phyloP scores from a whole-genome alignment of 1,140 invertebrate genomes.

The Wiebesia pumilae region DNA sequence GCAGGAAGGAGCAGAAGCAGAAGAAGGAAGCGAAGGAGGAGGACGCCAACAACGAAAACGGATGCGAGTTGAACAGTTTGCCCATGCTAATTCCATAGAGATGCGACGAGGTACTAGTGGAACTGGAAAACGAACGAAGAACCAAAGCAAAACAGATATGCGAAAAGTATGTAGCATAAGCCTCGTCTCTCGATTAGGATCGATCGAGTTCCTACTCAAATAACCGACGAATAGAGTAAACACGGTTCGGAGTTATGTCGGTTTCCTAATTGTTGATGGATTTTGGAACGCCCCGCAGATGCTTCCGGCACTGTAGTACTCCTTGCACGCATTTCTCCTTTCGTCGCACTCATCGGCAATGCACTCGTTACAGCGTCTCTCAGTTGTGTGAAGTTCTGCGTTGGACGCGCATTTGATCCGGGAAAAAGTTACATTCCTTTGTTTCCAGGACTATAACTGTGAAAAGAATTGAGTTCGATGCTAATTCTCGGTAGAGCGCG shows the following conservation, averaged over 20 bases:
- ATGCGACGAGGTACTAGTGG: background rate
- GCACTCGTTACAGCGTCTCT: background rate
- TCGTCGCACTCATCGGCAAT: background rate
- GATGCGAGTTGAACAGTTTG: constrained; percentile 5
- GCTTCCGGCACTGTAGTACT: background rate
- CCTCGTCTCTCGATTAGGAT: constrained; percentile 40
- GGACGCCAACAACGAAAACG: background rate
- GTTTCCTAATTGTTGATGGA: constrained; percentile 43
- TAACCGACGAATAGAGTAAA: background rate
- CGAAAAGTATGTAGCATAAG: background rate
- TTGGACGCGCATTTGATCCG: too few relatives aligned
- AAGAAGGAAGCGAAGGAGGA: too few relatives aligned
- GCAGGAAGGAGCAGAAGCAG: too few relatives aligned
- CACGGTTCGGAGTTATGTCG: background rate
- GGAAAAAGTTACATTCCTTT: background rate
- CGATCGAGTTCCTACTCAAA: constrained; percentile 8
- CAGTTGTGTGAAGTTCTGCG: too few relatives aligned
- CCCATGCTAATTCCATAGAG: constrained; percentile 25
- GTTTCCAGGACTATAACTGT: background rate
- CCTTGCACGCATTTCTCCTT: background rate
- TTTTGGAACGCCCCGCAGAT: background rate
- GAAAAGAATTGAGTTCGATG: background rate
- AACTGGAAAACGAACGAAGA: too few relatives aligned
- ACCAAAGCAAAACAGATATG: background rate
- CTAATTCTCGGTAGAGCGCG: background rate